phyloP scores from a whole-genome alignment of 2,797 vertebrate genomes.

The Tolypeutes matacus region DNA sequence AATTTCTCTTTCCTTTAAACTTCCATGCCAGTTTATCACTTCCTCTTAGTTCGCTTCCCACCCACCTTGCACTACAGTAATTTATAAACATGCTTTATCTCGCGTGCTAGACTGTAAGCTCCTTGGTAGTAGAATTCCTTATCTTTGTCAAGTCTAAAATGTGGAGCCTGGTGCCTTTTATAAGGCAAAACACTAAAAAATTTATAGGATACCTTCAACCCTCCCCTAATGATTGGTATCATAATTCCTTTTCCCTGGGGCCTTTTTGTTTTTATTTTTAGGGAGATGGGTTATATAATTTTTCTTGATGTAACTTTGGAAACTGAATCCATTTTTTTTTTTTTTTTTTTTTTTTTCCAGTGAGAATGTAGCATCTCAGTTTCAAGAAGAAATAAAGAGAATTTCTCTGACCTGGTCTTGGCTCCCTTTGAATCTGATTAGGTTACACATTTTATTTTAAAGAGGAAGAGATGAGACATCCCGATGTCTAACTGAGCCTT shows the following conservation, averaged over 20 bases:
- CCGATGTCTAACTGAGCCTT: neutral
- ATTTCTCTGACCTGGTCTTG: neutral
- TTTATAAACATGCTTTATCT: neutral
- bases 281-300: neutral
- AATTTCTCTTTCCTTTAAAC: neutral
- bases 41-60: neutral
- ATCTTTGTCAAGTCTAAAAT: neutral
- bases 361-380: neutral
- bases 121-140: neutral
- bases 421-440: slow-evolving; percentile 5
- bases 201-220: neutral
- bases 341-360: neutral
- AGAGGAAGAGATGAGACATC: neutral
- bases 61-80: neutral
- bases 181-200: neutral
- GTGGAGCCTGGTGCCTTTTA: neutral
- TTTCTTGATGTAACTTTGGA: slow-evolving; percentile 29
- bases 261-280: slow-evolving; percentile 36
- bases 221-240: neutral
- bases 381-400: neutral
- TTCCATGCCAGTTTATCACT: neutral
- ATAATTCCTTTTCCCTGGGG: neutral
- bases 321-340: neutral
- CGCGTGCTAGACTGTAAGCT: neutral
- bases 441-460: slow-evolving; percentile 13